These are phyloP conservation scores for Seriola aureovittata DNA, from an alignment of 2,113 vertebrate species.

Conservation along the genomic window DNA sequence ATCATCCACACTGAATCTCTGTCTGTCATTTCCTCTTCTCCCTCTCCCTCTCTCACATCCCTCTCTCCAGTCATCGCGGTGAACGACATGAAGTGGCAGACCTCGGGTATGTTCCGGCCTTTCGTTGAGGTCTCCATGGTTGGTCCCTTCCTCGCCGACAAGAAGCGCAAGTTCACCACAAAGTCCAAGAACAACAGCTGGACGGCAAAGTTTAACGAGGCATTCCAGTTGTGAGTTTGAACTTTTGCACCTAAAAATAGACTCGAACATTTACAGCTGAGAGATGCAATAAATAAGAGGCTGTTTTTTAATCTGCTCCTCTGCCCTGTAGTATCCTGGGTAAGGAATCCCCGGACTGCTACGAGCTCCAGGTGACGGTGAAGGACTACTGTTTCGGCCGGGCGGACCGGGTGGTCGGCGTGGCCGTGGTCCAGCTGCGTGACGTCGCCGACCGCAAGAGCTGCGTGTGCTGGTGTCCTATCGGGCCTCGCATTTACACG, in stretches of 20 bases:
- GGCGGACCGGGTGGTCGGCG: slow-evolving; percentile 93
- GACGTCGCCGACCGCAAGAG: slow-evolving; percentile 92
- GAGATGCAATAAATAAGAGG: no score
- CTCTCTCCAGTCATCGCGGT: slow-evolving; percentile 90
- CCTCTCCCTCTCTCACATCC: background rate
- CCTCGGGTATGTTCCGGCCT: slow-evolving; percentile 95
- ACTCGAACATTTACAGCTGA: no score
- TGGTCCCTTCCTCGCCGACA: slow-evolving; percentile 93
- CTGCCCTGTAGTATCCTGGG: slow-evolving; percentile 86
- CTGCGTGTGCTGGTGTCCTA: slow-evolving; percentile 96
- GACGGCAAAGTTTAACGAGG: slow-evolving; percentile 96
- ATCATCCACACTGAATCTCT: no score
- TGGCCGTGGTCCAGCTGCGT: slow-evolving; percentile 93
- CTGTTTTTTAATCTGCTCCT: background rate
- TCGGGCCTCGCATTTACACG: slow-evolving; percentile 89
- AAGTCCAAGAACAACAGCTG: slow-evolving; percentile 99
- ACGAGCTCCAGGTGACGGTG: slow-evolving; percentile 94
- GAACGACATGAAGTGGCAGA: slow-evolving; percentile 98
- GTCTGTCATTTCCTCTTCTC: background rate
- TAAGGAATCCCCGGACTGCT: slow-evolving; percentile 91
- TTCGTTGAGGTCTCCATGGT: slow-evolving; percentile 96
- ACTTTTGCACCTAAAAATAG: background rate
- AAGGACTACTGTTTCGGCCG: slow-evolving; percentile 99
- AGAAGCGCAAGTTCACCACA: slow-evolving; percentile 96
- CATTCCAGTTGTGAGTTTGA: slow-evolving; percentile 92